Conservation (phyloP, 2,888 invertebrate species). For the Drosophila paucipuncta region DNA sequence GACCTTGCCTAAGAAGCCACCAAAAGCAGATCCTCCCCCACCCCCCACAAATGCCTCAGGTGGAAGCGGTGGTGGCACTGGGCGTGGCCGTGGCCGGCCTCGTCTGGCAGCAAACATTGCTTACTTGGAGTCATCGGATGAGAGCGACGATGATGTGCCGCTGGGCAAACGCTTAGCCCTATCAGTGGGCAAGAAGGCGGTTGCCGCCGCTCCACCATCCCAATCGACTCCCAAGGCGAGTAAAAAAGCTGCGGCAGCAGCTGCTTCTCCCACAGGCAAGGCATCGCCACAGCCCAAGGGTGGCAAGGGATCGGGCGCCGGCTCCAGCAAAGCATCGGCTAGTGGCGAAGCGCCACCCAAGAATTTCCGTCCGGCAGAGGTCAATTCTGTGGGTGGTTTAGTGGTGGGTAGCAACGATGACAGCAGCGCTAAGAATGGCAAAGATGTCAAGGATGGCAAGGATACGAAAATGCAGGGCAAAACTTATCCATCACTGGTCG, state of each 20-base stretch:
- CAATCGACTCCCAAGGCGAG: constrained; percentile 38
- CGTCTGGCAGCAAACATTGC: constrained; percentile 78
- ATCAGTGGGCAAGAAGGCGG: constrained; percentile 64
- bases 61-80: constrained; percentile 43
- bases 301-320: constrained; percentile 43
- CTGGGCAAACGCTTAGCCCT: constrained; percentile 85
- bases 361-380: constrained; percentile 89
- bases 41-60: constrained; percentile 21
- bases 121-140: constrained; percentile 84
- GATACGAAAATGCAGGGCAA: constrained; percentile 91
- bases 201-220: constrained; percentile 34
- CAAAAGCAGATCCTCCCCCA: constrained; percentile 68
- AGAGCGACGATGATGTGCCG: constrained; percentile 85
- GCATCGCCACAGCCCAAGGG: constrained; percentile 61
- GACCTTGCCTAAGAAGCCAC: constrained; percentile 82
- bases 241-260: constrained; percentile 40
- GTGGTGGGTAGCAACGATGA: constrained; percentile 87
- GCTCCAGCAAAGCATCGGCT: constrained; percentile 35
- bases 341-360: constrained; percentile 59
- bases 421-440: constrained; percentile 87
- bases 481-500: constrained; percentile 94
- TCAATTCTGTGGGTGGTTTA: constrained; percentile 90
- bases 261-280: constrained; percentile 55
- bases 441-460: constrained; percentile 91
- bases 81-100: constrained; percentile 68